Evolutionary conservation across 1,140 invertebrate genomes (phyloP).

Genomic region (Onthophagus taurus): DNA sequence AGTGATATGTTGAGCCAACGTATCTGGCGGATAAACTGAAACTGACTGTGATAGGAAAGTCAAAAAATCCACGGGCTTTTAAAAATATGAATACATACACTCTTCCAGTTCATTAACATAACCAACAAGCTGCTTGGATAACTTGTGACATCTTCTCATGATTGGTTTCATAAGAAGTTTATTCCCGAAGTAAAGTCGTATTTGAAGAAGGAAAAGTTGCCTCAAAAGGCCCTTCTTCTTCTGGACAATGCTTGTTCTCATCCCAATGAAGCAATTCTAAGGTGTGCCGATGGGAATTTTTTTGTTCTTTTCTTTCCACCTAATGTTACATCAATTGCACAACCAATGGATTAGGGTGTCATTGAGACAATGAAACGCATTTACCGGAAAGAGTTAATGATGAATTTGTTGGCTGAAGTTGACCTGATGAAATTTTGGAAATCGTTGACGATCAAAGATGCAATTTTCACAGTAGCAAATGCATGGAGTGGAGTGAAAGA

Average conservation of each 20-base stretch:
- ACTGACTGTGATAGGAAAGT: not conserved
- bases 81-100: not conserved
- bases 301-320: constrained; percentile 4
- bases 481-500: constrained; percentile 16
- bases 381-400: constrained; percentile 2
- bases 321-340: constrained; percentile 9
- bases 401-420: constrained; percentile 10
- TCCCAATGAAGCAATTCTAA: not conserved
- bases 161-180: not conserved
- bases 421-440: constrained; percentile 16
- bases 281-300: not conserved
- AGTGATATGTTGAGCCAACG: constrained; percentile 2
- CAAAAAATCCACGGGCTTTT: not conserved
- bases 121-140: not conserved
- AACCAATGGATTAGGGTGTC: constrained; percentile 11
- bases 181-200: not conserved
- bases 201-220: not conserved
- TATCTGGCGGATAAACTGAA: not conserved
- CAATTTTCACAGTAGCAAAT: constrained; percentile 12
- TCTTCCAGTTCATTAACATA: not conserved
- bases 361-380: constrained; percentile 13
- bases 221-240: not conserved
- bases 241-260: not conserved
- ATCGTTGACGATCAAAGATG: constrained; percentile 13
- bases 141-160: not conserved